Evolutionary conservation across 1,140 invertebrate genomes (phyloP).

Genomic region (Saccostrea glomerata): DNA sequence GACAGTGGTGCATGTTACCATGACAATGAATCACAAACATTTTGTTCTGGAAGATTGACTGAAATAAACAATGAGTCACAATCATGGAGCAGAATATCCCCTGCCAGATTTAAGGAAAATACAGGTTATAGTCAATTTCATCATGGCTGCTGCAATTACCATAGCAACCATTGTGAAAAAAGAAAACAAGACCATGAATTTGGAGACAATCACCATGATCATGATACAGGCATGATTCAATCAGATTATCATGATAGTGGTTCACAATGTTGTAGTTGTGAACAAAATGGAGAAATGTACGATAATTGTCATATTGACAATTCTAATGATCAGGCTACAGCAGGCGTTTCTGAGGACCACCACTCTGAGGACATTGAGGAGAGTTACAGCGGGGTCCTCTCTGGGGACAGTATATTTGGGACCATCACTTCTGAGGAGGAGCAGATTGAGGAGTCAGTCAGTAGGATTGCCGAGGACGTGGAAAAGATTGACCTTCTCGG

Average conservation of each 20-base stretch:
- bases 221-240: background rate
- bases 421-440: background rate
- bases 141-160: background rate
- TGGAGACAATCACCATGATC: conserved; percentile 27
- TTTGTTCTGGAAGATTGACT: background rate
- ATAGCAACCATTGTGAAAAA: background rate
- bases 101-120: background rate
- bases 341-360: background rate
- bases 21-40: background rate
- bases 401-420: background rate
- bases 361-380: background rate
- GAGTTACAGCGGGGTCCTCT: background rate
- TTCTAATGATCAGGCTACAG: background rate
- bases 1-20: background rate
- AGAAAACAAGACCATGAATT: background rate
- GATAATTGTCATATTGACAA: background rate
- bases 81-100: too few relatives aligned
- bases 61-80: background rate
- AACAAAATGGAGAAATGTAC: conserved; percentile 22
- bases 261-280: conserved; percentile 15
- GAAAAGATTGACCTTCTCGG: background rate
- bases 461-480: background rate
- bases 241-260: conserved; percentile 5
- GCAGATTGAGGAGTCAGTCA: background rate
- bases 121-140: background rate